Conservation (phyloP, 2,113 vertebrate genomes). For the Malaclemys terrapin region DNA sequence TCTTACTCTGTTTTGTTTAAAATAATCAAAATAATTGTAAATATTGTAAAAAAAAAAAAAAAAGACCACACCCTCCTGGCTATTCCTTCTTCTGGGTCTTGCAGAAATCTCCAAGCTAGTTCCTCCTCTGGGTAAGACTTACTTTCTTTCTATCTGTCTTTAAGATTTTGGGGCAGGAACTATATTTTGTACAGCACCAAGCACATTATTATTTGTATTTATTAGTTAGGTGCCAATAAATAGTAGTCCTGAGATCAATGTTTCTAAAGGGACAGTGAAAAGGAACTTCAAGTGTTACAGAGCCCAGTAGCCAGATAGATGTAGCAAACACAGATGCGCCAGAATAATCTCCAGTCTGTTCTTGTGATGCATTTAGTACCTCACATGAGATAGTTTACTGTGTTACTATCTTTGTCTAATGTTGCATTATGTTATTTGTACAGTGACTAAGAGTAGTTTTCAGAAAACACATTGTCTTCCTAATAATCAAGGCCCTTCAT, state of each 20-base stretch:
- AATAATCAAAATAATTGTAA: neutral
- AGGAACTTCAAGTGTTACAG: neutral
- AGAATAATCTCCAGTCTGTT: neutral
- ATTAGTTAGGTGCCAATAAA: neutral
- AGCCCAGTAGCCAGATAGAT: neutral
- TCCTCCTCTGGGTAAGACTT: neutral
- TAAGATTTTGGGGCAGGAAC: too few species aligned
- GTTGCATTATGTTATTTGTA: conserved; percentile 59
- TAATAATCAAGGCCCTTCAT: conserved; percentile 33
- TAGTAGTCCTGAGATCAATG: neutral
- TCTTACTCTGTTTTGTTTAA: neutral
- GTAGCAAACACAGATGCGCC: conserved; percentile 41
- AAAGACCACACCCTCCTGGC: neutral
- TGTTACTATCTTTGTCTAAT: neutral
- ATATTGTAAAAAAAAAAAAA: neutral
- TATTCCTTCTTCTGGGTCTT: neutral
- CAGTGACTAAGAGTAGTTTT: conserved; percentile 59
- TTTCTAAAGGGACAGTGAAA: neutral
- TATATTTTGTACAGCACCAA: neutral
- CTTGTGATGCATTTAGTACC: conserved; percentile 51
- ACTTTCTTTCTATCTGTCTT: too few species aligned
- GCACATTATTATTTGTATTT: neutral
- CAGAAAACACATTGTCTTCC: conserved; percentile 63
- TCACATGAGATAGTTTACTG: neutral
- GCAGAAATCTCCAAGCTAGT: neutral